These are phyloP conservation scores for Acomys russatus DNA, from an alignment of 2,797 vertebrate species.

Conservation along the genomic window DNA sequence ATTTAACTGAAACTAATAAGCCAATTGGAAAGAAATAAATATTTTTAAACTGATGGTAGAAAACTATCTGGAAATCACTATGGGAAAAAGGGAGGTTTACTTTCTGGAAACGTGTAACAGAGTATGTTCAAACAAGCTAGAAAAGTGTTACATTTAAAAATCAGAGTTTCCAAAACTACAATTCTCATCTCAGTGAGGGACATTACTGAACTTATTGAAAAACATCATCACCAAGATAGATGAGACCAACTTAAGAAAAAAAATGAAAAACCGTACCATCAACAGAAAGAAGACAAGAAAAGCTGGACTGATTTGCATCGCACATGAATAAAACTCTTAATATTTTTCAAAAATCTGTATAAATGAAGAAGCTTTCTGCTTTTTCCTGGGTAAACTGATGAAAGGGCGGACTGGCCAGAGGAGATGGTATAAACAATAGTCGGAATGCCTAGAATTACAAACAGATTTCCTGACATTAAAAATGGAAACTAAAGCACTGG, in stretches of 20 bases:
- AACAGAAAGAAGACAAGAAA: background rate
- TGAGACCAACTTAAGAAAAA: slow-evolving; percentile 3
- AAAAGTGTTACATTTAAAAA: slow-evolving; percentile 5
- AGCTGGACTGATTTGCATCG: background rate
- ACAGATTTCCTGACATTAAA: slow-evolving; percentile 59
- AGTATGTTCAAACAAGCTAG: slow-evolving; percentile 32
- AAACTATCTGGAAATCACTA: slow-evolving; percentile 9
- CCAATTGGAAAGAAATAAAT: slow-evolving; percentile 42
- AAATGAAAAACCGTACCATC: slow-evolving; percentile 11
- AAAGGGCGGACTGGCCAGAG: slow-evolving; percentile 1
- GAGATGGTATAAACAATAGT: slow-evolving; percentile 30
- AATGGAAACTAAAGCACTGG: slow-evolving; percentile 35
- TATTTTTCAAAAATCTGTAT: slow-evolving; percentile 40
- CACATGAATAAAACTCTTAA: slow-evolving; percentile 27
- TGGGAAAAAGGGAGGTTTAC: background rate
- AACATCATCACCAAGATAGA: background rate
- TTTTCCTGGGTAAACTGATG: slow-evolving; percentile 19
- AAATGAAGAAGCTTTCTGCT: background rate
- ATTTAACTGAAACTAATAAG: slow-evolving; percentile 65
- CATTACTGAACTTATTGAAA: slow-evolving; percentile 47
- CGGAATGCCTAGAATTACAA: background rate
- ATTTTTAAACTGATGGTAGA: slow-evolving; percentile 47
- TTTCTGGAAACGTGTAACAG: background rate
- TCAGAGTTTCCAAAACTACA: slow-evolving; percentile 8
- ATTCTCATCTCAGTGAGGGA: background rate